Evolutionary conservation across 2,113 vertebrate species (phyloP), one percentile per base, ranked within the genome.

Genomic region (Lepus americanus): DNA sequence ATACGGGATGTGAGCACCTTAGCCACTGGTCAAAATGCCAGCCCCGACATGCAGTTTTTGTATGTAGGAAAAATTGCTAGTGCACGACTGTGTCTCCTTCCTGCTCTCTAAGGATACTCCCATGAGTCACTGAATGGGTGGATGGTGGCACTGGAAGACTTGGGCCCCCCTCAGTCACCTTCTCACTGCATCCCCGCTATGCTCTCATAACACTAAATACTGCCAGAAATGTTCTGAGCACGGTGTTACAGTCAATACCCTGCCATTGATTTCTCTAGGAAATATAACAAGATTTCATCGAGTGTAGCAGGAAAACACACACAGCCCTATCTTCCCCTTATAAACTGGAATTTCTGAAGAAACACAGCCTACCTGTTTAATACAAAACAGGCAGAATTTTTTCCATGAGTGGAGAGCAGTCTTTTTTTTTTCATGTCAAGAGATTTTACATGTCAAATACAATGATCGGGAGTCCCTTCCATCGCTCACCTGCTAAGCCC

Each of bases 201-300:
- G 53, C 27, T 66, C 85, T 59, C 51, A n/a, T 16, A 39, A 87
- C 55, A 19, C 85, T 81, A 77, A 80, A 66, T 51, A 33, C 53
- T 51, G 16, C 6, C n/a, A 80, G 88, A 87, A 95, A 92, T 83
- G 33, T 90, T 96, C 77, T 44, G 0, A 66, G 90, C 91, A n/a
- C 31, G 14, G 53, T 77, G 66, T 83, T n/a, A 51, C 39, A 85
- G 74, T 94, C 77, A 94, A 90, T 86, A 74, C 51, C 22, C n/a
- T 74, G 23, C 59, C 95, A 96, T 31, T 90, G 93, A 97, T 94
- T 94, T 94, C 91, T 76, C 70, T 80, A 80, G 81, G 93, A 77
- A 95, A 94, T 61, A 55, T 64, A 96, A 92, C 53, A 53, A 84
- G 67, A 53, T 69, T 87, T 94, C 51, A 33, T 29, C 84, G 77